phyloP scores from a whole-genome alignment of 2,888 invertebrate genomes.

The Diarsia brunnea region DNA sequence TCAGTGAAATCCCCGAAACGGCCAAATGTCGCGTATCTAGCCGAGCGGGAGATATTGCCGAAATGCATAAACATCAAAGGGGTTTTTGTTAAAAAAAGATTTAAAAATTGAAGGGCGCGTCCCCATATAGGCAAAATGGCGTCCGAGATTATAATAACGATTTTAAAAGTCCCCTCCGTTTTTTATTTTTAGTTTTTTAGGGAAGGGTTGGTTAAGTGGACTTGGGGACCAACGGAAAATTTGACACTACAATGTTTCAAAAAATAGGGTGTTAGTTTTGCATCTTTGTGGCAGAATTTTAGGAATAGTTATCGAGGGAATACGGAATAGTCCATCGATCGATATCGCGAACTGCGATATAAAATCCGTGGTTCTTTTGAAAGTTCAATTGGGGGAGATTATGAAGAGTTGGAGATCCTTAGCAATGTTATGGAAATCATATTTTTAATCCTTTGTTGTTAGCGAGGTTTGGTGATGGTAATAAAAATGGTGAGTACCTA shows the following conservation, averaged over 20 bases:
- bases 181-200: slow-evolving; percentile 85
- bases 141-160: slow-evolving; percentile 91
- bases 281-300: slow-evolving; percentile 72
- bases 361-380: slow-evolving; percentile 31
- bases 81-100: slow-evolving; percentile 88
- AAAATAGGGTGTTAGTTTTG: slow-evolving; percentile 83
- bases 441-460: slow-evolving; percentile 9
- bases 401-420: background rate
- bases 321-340: slow-evolving; percentile 48
- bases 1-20: slow-evolving; percentile 86
- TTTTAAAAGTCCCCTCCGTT: slow-evolving; percentile 88
- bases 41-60: slow-evolving; percentile 88
- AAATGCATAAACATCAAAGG: slow-evolving; percentile 90
- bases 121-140: slow-evolving; percentile 87
- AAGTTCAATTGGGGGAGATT: slow-evolving; percentile 30
- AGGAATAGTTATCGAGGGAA: slow-evolving; percentile 61
- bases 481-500: background rate
- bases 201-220: slow-evolving; percentile 88
- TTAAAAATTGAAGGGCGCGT: slow-evolving; percentile 90
- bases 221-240: slow-evolving; percentile 85
- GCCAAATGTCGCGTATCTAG: slow-evolving; percentile 87
- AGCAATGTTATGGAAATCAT: background rate
- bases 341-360: slow-evolving; percentile 42
- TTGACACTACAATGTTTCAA: slow-evolving; percentile 85
- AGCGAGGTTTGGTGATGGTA: background rate